phyloP scores from a whole-genome alignment of 2,113 vertebrate species.

The Elephantulus edwardii region DNA sequence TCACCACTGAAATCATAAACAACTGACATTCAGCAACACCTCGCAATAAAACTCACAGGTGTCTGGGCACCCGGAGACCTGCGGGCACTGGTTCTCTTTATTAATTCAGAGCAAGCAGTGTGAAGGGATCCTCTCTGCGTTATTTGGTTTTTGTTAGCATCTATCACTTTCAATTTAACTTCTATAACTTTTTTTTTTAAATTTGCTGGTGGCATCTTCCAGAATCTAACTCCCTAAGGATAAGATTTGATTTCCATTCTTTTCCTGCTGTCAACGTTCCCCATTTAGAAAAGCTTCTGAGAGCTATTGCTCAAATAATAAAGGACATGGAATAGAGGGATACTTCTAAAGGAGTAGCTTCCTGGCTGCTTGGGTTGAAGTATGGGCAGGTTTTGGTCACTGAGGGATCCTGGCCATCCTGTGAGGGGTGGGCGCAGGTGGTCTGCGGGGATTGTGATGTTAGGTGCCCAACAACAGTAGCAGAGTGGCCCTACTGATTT shows the following conservation, averaged over 20 bases:
- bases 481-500: neutral
- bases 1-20: too few relatives aligned
- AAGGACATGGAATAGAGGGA: neutral
- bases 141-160: neutral
- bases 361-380: neutral
- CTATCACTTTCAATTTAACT: neutral
- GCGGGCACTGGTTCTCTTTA: neutral
- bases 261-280: neutral
- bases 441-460: neutral
- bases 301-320: neutral
- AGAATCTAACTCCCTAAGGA: neutral
- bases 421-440: neutral
- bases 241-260: neutral
- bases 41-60: neutral
- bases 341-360: neutral
- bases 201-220: neutral
- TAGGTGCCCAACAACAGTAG: neutral
- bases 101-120: neutral
- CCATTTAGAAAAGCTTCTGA: neutral
- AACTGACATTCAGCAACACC: too few relatives aligned
- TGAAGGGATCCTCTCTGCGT: neutral
- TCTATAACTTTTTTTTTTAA: neutral
- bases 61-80: neutral
- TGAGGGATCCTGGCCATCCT: neutral
- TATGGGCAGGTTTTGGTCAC: neutral